phyloP scores from a whole-genome alignment of 2,888 invertebrate genomes.

The Lithosia quadra region DNA sequence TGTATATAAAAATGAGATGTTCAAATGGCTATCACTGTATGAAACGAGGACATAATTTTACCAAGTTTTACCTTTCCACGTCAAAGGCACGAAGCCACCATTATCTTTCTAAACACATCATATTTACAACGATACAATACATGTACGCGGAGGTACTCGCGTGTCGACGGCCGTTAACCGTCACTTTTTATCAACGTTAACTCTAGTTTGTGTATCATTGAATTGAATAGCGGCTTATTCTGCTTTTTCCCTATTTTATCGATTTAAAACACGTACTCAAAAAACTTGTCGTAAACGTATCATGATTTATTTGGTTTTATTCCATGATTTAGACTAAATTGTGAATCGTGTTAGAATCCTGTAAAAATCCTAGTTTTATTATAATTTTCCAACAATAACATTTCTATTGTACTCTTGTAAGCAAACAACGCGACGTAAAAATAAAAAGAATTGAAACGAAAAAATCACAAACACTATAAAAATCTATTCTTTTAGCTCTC shows the following conservation, averaged over 20 bases:
- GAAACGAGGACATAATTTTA: slow-evolving; percentile 1
- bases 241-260: not conserved
- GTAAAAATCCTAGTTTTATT: no score
- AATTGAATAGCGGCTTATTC: not conserved
- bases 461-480: not conserved
- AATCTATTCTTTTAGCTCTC: no score
- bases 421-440: not conserved
- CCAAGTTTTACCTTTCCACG: slow-evolving; percentile 1
- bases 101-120: slow-evolving; percentile 7
- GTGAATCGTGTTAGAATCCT: no score
- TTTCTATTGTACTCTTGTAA: not conserved
- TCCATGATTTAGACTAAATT: no score
- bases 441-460: not conserved
- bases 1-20: not conserved
- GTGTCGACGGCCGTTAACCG: slow-evolving; percentile 15
- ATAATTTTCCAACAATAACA: no score
- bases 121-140: not conserved
- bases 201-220: not conserved
- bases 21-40: not conserved
- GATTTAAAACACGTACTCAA: not conserved
- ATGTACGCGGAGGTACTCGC: slow-evolving; percentile 6
- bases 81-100: not conserved
- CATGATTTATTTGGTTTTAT: no score
- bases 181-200: slow-evolving; percentile 6
- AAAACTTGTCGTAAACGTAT: no score